Base-by-base conservation (phyloP, 2,888 invertebrate species). In the Pammene fasciana region DNA sequence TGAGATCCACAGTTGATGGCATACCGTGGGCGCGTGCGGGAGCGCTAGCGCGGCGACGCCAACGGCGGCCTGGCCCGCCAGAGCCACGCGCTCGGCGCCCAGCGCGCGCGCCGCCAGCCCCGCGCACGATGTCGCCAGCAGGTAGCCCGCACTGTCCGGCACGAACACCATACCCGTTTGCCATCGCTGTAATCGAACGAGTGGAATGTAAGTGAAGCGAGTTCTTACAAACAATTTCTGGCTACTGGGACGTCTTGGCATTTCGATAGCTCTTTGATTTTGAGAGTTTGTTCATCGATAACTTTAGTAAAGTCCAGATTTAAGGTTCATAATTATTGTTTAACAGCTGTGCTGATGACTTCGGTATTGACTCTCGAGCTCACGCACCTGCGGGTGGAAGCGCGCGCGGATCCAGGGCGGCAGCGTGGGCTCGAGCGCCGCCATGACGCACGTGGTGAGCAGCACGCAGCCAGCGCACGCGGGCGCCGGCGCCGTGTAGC, bases 401-500 rank as follows among this genome's bases (percentile, higher is more conserved):
- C 82, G 82, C 57, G 79, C 78, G 74, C 80, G 79, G 73, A 89
- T 78, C 88, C 88, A 91, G 46, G 87, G 82, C 71, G 90, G 91
- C 79, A 91, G 82, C 72, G 86, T 85, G 11, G 91, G 90, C 83
- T 90, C 91, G n/a, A 90, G 82, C 71, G 91, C 86, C 3, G 90
- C 90, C 89, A 90, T 86, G 26, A 88, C 90, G 78, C 84, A 72
- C n/a, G 91, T 89, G 72, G 89, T 87, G 71, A 87, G 81, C 74
- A 89, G 79, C 75, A 90, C 86, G 68, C 88, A 85, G 72, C 89
- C 90, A 7, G 88, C 90, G 77, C 87, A 86, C 54, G 86, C 85
- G 18, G 76, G 79, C 10, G 81, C 77, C 34, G 82, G 68, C 43
- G 71, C 62, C 56, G 66, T 64, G 14, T 71, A 65, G 50, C 70